Percentiles rank a stretch among this genome's conserved stretches.
phyloP scores from a whole-genome alignment of 2,797 vertebrate genomes.

The Calcarius lapponicus region DNA sequence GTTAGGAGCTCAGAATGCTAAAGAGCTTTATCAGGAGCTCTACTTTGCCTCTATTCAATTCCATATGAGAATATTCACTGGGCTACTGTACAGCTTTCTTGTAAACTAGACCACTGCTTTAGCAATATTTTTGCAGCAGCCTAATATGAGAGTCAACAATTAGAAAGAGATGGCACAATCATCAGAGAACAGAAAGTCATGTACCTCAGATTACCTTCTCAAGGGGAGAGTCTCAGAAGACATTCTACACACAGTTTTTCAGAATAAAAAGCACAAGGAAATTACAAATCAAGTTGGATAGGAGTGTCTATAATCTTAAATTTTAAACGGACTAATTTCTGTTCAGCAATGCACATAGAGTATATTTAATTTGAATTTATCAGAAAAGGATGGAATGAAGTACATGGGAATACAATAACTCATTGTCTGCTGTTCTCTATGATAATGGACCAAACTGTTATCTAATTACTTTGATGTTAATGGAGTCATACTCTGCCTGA shows the following conservation, averaged over 20 bases:
- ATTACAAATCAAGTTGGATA: slow-evolving; percentile 43
- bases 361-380: slow-evolving; percentile 56
- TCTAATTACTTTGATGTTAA: slow-evolving; percentile 69
- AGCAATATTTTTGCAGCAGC: slow-evolving; percentile 4
- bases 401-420: slow-evolving; percentile 17
- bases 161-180: not conserved
- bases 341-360: not conserved
- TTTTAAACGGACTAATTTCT: slow-evolving; percentile 22
- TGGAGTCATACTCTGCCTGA: slow-evolving; percentile 35
- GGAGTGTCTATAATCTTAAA: not conserved
- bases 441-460: slow-evolving; percentile 59
- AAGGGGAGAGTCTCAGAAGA: slow-evolving; percentile 31
- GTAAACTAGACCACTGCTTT: not conserved
- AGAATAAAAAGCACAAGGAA: slow-evolving; percentile 27
- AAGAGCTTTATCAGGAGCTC: slow-evolving; percentile 1
- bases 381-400: slow-evolving; percentile 39
- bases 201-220: not conserved
- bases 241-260: not conserved
- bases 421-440: slow-evolving; percentile 28
- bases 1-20: slow-evolving; percentile 53
- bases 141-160: not conserved
- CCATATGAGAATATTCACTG: not conserved
- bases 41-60: slow-evolving; percentile 7
- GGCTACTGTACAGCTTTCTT: not conserved
- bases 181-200: not conserved